A percentile compares a stretch with the other conserved stretches of the same genome.
These are phyloP conservation scores for Campopleginae sp. DNA, from an alignment of 2,888 invertebrate species.

Conservation along the genomic window DNA sequence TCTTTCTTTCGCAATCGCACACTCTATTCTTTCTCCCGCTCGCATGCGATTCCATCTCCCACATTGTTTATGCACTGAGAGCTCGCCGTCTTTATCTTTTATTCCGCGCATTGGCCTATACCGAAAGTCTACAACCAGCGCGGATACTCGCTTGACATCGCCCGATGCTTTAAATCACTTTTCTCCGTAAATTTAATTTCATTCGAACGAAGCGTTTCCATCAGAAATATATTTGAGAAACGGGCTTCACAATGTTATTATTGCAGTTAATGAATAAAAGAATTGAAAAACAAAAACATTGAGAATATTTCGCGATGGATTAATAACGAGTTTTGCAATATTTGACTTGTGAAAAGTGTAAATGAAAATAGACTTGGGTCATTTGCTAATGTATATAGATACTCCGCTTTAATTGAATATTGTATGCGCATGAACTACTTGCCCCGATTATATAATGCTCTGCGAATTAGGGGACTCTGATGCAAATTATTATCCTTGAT, in stretches of 20 bases:
- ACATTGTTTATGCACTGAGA: constrained; percentile 47
- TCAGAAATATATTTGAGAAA: neutral
- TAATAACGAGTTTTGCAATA: neutral
- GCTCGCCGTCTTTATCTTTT: constrained; percentile 44
- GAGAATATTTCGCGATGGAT: neutral
- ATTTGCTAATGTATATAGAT: constrained; percentile 33
- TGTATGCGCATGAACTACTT: constrained; percentile 17
- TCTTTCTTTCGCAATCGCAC: constrained; percentile 45
- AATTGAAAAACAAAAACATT: neutral
- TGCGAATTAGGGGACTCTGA: constrained; percentile 45
- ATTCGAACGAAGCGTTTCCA: neutral
- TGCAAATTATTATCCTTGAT: constrained; percentile 42
- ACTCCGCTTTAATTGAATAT: constrained; percentile 43
- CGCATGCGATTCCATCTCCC: constrained; percentile 46
- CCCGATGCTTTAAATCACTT: no score
- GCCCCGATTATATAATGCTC: constrained; percentile 29
- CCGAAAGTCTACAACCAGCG: constrained; percentile 18
- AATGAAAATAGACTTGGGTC: constrained; percentile 33
- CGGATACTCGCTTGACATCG: constrained; percentile 57
- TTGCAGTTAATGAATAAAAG: neutral
- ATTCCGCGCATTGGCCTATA: constrained; percentile 19
- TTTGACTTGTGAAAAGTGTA: no score
- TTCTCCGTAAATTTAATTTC: no score
- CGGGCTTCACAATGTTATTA: neutral
- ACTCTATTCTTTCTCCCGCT: constrained; percentile 32